Evolutionary conservation across 2,888 invertebrate species (phyloP), one percentile per base, ranked within the genome.

Genomic region (Drosophila paracracens): DNA sequence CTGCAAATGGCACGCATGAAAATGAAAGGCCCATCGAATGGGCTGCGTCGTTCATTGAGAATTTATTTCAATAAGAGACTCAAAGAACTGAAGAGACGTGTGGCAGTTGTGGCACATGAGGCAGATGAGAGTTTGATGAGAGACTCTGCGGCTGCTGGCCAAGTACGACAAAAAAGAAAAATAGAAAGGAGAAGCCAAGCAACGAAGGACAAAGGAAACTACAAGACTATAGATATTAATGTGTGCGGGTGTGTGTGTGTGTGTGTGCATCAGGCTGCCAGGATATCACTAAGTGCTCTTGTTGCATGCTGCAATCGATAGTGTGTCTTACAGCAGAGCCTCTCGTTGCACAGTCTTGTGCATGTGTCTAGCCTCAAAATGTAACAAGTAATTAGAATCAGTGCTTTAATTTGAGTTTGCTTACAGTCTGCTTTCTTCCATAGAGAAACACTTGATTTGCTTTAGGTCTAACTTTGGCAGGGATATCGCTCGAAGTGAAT

Each of bases 1-100:
- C 84, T 85, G 88, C 88, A 88, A 86, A 86, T 86, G 85, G 84
- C 84, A 83, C 86, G 86, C 88, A 86, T 86, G 85, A 88, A 83
- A 88, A 79, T 86, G 85, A 86, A 86, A 86, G 85, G 85, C 85
- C 85, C 83, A 85, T 88, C 88, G 85, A 88, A 88, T 88, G 85
- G 85, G 81, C 88, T 79, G 46, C 25, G 46, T 46, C 88, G 81
- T 88, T 85, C 85, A 86, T 85, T 85, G 83, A 83, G 85, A 84
- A 88, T 85, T 85, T 88, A 88, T 85, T 83, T 86, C 83, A 88
- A 86, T 85, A 88, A 77, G 75, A 80, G 87, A 71, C 74, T 74
- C 60, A 61, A 73, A 79, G 82, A 70, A 74, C 61, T 46, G 46
- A 70, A 73, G 63, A 70, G 70, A 78, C 46, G 33, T 54, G 64